Percentiles rank a stretch among this genome's conserved stretches.
phyloP scores from a whole-genome alignment of 2,888 invertebrate genomes.

The Sarcophaga subvicina region DNA sequence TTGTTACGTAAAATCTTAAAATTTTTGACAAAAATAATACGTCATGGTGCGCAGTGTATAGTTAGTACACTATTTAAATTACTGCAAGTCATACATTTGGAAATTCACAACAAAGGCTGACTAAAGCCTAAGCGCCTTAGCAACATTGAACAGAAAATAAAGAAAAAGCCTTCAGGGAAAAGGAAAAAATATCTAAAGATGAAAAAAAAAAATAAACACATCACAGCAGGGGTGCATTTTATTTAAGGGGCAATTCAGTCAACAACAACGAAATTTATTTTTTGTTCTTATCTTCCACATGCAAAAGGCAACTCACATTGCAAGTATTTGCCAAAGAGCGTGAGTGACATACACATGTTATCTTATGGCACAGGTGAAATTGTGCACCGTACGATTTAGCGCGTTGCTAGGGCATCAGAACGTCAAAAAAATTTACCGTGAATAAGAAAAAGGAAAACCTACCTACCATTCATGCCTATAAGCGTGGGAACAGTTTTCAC shows the following conservation, averaged over 20 bases:
- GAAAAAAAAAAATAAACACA: conserved; percentile 32
- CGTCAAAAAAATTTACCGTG: conserved; percentile 9
- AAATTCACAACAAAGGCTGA: conserved; percentile 11
- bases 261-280: conserved; percentile 11
- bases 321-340: not conserved
- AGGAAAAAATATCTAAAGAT: conserved; percentile 17
- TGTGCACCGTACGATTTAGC: conserved; percentile 41
- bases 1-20: not conserved
- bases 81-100: conserved; percentile 39
- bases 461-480: conserved; percentile 28
- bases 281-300: not conserved
- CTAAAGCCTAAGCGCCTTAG: conserved; percentile 42
- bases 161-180: conserved; percentile 30
- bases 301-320: not conserved
- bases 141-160: not conserved
- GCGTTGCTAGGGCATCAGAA: conserved; percentile 39
- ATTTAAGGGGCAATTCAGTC: conserved; percentile 34
- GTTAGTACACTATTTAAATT: conserved; percentile 6
- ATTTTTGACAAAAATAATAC: not conserved
- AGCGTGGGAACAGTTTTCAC: conserved; percentile 63
- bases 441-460: not conserved
- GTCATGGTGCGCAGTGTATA: not conserved
- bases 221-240: conserved; percentile 52
- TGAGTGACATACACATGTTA: conserved; percentile 24
- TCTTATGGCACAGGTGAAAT: conserved; percentile 55